Evolutionary conservation across 2,888 invertebrate genomes (phyloP).

Genomic region (Erpobdella octoculata): DNA sequence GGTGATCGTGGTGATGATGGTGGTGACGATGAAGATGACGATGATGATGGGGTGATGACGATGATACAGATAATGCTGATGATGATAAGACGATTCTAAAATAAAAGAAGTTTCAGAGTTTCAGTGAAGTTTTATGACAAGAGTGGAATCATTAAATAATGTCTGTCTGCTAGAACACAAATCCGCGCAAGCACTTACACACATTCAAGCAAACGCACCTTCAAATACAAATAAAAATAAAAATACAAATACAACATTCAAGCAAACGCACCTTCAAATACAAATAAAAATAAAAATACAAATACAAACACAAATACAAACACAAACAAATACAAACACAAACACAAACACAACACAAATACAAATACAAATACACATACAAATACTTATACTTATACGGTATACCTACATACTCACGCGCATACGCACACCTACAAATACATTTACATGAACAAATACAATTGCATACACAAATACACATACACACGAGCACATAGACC

Average conservation of each 20-base stretch:
- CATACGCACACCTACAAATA: too few relatives aligned
- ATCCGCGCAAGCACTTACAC: neutral
- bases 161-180: neutral
- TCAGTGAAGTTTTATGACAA: neutral
- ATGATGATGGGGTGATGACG: neutral
- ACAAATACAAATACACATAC: neutral
- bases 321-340: neutral
- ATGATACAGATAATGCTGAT: neutral
- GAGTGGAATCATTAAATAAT: neutral
- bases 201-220: neutral
- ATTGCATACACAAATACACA: neutral
- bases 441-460: too few relatives aligned
- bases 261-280: neutral
- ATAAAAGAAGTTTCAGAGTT: neutral
- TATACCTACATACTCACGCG: too few relatives aligned
- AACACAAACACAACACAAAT: neutral
- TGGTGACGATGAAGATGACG: neutral
- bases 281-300: neutral
- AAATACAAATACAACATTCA: neutral
- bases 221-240: neutral
- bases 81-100: too few relatives aligned
- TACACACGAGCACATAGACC: neutral
- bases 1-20: neutral
- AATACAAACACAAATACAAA: neutral
- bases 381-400: too few relatives aligned